A percentile compares a stretch with the other conserved stretches of the same genome.
Conservation (phyloP, 2,797 vertebrate species). For the Rhinichthys osculus region DNA sequence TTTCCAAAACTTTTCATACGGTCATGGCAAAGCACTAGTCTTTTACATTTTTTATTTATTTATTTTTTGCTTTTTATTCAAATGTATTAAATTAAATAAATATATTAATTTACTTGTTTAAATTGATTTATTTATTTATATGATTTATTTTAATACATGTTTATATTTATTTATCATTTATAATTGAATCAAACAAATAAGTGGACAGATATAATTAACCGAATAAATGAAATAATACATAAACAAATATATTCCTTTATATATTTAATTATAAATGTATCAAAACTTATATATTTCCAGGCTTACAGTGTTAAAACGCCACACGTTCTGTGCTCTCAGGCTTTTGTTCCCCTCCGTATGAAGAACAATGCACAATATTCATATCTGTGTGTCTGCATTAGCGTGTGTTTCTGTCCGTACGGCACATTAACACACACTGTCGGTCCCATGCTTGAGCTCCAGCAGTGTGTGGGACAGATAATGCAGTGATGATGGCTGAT, state of each 20-base stretch:
- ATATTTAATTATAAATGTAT: too few relatives aligned
- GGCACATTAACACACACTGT: not conserved
- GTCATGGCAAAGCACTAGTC: not conserved
- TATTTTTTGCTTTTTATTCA: too few relatives aligned
- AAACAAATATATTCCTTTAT: too few relatives aligned
- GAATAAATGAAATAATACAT: not conserved
- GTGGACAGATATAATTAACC: not conserved
- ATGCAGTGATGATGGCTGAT: conserved; percentile 42
- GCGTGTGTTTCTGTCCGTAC: not conserved
- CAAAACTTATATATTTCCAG: not conserved
- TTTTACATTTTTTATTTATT: not conserved
- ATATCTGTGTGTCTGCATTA: not conserved
- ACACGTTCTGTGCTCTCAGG: not conserved
- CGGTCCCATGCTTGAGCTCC: not conserved
- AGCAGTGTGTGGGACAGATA: not conserved
- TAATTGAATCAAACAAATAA: not conserved
- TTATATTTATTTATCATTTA: not conserved
- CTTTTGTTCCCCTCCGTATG: not conserved
- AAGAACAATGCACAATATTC: not conserved
- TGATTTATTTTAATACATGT: not conserved
- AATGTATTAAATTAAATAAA: too few relatives aligned
- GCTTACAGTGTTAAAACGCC: too few relatives aligned
- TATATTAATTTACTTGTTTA: not conserved
- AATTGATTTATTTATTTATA: not conserved
- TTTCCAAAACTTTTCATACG: not conserved